Conservation (phyloP, 2,113 vertebrate species). For the Scopus umbretta region DNA sequence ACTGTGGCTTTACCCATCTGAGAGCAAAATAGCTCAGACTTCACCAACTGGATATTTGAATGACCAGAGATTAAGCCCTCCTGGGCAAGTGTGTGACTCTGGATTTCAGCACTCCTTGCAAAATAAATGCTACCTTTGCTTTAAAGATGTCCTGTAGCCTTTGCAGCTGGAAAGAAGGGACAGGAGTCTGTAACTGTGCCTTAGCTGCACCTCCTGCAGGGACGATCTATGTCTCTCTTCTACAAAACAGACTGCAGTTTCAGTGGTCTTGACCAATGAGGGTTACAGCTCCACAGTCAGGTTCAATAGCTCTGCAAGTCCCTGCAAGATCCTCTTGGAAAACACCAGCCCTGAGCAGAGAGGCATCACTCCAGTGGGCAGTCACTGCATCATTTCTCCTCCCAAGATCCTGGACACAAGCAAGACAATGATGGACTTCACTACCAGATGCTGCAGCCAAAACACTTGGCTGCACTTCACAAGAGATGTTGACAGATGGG, state of each 20-base stretch:
- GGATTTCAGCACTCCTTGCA: neutral
- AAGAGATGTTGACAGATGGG: neutral
- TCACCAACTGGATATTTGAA: neutral
- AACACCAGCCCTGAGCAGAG: neutral
- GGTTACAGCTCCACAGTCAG: neutral
- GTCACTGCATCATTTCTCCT: neutral
- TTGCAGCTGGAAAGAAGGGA: neutral
- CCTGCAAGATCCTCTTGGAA: neutral
- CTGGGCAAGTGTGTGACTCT: neutral
- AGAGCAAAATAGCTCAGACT: neutral
- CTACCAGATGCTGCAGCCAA: neutral
- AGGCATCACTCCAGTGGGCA: neutral
- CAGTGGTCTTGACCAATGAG: neutral
- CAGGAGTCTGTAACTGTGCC: neutral
- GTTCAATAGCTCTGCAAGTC: neutral
- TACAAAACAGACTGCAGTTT: neutral
- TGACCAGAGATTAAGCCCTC: neutral
- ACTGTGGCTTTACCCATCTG: neutral
- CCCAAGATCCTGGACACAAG: neutral
- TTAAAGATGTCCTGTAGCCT: neutral
- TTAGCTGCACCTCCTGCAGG: neutral
- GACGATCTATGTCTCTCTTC: neutral
- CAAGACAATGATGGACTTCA: neutral
- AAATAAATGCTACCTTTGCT: neutral
- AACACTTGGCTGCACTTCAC: conserved; percentile 8